These are phyloP conservation scores for Muscidifurax raptorellus DNA, from an alignment of 1,140 invertebrate genomes.

Conservation along the genomic window DNA sequence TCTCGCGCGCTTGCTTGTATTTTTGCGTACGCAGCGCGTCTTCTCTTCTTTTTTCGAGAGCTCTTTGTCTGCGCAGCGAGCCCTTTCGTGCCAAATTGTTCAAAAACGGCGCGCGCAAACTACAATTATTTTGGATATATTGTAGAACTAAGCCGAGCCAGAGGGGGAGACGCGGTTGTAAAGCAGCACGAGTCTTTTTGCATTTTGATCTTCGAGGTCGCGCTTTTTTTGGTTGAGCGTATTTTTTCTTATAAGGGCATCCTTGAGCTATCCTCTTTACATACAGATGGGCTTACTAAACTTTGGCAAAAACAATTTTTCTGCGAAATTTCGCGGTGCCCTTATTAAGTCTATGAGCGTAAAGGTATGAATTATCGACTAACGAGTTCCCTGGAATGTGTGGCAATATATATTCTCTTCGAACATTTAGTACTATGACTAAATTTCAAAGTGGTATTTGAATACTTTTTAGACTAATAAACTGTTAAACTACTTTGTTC, in stretches of 20 bases:
- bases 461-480: neutral
- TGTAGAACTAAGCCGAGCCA: conserved; percentile 25
- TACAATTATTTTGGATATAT: conserved; percentile 47
- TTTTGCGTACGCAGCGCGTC: neutral
- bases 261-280: conserved; percentile 23
- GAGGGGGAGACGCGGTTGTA: neutral
- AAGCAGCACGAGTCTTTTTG: conserved; percentile 2
- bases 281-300: neutral
- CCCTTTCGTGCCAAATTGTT: conserved; percentile 31
- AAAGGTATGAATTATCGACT: neutral
- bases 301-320: neutral
- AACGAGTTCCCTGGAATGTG: neutral
- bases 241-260: conserved; percentile 40
- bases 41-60: neutral
- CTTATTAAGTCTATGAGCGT: neutral
- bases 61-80: neutral
- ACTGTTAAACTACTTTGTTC: too few species aligned
- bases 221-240: neutral
- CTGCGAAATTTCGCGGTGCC: neutral
- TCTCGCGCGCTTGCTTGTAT: neutral
- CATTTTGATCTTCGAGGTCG: conserved; percentile 28
- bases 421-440: neutral
- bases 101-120: conserved; percentile 13
- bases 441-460: neutral
- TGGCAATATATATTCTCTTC: neutral